Evolutionary conservation across 2,888 invertebrate species (phyloP), one percentile per base, ranked within the genome.

Genomic region (Neoscelio sp.): DNA sequence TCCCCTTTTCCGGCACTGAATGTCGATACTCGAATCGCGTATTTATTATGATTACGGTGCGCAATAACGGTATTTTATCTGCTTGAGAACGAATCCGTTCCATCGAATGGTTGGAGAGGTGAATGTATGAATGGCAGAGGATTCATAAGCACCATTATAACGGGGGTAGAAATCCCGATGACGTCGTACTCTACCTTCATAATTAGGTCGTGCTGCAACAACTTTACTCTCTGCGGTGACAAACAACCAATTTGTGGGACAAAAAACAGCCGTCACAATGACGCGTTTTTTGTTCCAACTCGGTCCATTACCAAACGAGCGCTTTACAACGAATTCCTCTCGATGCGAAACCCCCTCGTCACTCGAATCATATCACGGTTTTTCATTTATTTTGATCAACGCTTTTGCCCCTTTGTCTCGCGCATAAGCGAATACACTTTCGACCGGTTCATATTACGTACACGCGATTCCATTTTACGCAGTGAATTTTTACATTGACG

Each of bases 21-120:
- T 44, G 52, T 26, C 71, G 48, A 60, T 71, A 44, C 26, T 52
- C 35, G 52, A 62, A 62, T 71, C 52, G 26, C 40, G 15, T 52
- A 70, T 70, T 70, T 70, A 71, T 71, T 71, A 71, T 62, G 60
- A 71, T 71, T 52, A 60, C 60, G 50, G 50, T 52, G 62, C 35
- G 62, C 71, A 71, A 62, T 62, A 71, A 71, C 71, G 50, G 62
- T 58, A 48, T 62, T 71, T 71, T 62, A 62, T 54, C 54, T 64
- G 48, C 40, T 33, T 28, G 60, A 60, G 60, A 70, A 64, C 38
- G 30, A 56, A 64, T 56, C 56, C 64, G 35, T 48, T 26, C 30
- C 28, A 54, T 54, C 35, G 50, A 42, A 15, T 18, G 38, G 13
- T 33, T 17, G 26, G 17, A 15, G 12, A 18, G 38, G 23, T 60